These are phyloP conservation scores for Allygus modestus DNA, from an alignment of 2,888 invertebrate species.

Conservation along the genomic window DNA sequence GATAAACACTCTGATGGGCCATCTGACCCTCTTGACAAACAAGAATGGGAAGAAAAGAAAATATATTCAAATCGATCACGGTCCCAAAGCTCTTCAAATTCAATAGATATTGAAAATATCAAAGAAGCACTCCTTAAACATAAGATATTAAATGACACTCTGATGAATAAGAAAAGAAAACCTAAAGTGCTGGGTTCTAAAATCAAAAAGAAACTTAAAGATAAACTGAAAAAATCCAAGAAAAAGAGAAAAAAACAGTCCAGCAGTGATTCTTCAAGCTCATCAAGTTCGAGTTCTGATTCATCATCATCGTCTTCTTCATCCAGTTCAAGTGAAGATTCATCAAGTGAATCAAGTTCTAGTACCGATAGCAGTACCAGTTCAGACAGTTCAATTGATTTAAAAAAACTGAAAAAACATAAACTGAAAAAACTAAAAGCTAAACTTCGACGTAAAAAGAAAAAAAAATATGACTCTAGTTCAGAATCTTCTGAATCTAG, in stretches of 20 bases:
- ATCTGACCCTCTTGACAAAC: slow-evolving; percentile 19
- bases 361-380: slow-evolving; percentile 63
- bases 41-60: slow-evolving; percentile 58
- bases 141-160: slow-evolving; percentile 29
- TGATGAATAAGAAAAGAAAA: slow-evolving; percentile 52
- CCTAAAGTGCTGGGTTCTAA: slow-evolving; percentile 64
- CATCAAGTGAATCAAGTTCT: slow-evolving; percentile 64
- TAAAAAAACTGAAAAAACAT: slow-evolving; percentile 65
- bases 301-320: slow-evolving; percentile 55
- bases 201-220: slow-evolving; percentile 66
- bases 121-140: slow-evolving; percentile 32
- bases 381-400: slow-evolving; percentile 64
- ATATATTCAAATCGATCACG: slow-evolving; percentile 52
- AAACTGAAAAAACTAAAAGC: slow-evolving; percentile 63
- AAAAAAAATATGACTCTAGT: slow-evolving; percentile 51
- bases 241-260: slow-evolving; percentile 64
- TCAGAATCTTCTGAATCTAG: slow-evolving; percentile 56
- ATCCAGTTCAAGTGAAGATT: slow-evolving; percentile 63
- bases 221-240: slow-evolving; percentile 65
- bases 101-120: slow-evolving; percentile 20
- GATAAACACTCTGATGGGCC: slow-evolving; percentile 15
- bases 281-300: slow-evolving; percentile 64
- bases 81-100: slow-evolving; percentile 18
- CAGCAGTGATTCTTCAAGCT: slow-evolving; percentile 67
- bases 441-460: slow-evolving; percentile 58